These are phyloP conservation scores for Sinosuthora webbiana DNA, from an alignment of 2,113 vertebrate species.

Conservation along the genomic window DNA sequence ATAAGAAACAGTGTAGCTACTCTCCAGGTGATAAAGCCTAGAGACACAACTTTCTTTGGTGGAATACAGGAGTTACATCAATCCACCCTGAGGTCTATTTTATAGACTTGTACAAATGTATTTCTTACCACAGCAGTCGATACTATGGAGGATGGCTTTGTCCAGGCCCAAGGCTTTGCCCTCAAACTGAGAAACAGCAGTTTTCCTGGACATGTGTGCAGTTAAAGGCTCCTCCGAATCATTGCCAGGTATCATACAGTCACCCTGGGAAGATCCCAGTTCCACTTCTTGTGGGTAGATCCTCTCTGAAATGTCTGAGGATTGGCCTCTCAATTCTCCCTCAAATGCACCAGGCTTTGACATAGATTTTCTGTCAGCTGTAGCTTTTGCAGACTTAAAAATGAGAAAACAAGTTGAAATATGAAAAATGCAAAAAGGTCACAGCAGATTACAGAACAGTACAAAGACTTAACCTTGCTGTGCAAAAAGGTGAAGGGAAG, in stretches of 20 bases:
- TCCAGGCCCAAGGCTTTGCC: conserved; percentile 95
- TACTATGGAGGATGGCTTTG: conserved; percentile 96
- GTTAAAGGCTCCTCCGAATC: conserved; percentile 88
- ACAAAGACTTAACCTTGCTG: neutral
- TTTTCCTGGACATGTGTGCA: conserved; percentile 88
- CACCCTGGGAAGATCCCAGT: conserved; percentile 81
- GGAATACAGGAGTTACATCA: neutral
- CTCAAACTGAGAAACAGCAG: conserved; percentile 92
- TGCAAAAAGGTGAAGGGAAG: no score
- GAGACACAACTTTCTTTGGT: neutral
- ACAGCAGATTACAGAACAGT: neutral
- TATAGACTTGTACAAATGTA: neutral
- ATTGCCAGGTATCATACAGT: conserved; percentile 82
- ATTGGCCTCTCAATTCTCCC: conserved; percentile 83
- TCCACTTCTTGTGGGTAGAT: conserved; percentile 84
- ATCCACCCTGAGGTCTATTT: neutral
- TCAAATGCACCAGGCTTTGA: conserved; percentile 85
- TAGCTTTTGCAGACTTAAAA: conserved; percentile 89
- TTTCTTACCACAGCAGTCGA: conserved; percentile 92
- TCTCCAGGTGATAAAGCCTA: neutral
- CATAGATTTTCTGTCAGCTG: conserved; percentile 85
- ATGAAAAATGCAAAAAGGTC: neutral
- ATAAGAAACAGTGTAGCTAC: neutral
- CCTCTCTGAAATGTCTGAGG: conserved; percentile 80
- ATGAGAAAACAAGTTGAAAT: neutral